Conservation (phyloP, 2,113 vertebrate genomes). For the Halichoerus grypus region DNA sequence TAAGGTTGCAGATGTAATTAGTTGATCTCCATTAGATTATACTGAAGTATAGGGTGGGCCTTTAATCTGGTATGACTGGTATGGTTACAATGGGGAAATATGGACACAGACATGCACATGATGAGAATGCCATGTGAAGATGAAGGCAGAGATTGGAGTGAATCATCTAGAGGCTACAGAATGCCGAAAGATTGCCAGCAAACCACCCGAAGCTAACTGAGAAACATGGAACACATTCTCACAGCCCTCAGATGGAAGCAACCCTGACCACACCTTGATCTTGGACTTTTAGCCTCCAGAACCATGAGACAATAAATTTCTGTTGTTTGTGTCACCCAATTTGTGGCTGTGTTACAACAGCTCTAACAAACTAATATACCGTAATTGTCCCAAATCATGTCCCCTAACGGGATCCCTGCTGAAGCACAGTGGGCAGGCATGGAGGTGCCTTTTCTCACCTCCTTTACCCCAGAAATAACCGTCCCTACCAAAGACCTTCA, state of each 20-base stretch:
- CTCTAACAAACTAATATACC: neutral
- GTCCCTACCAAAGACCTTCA: neutral
- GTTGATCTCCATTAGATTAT: neutral
- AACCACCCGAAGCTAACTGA: neutral
- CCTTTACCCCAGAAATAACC: neutral
- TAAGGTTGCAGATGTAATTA: neutral
- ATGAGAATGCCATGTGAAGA: neutral
- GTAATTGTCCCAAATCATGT: neutral
- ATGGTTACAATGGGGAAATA: neutral
- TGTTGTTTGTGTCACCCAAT: neutral
- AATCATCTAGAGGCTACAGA: neutral
- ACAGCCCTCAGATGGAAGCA: neutral
- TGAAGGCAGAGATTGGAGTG: neutral
- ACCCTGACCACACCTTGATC: neutral
- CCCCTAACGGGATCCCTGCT: neutral
- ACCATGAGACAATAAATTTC: neutral
- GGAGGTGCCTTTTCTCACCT: neutral
- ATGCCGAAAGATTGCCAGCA: neutral
- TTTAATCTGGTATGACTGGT: neutral
- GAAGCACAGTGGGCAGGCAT: neutral
- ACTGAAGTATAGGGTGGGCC: fast-evolving
- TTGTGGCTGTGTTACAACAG: neutral
- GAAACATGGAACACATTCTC: neutral
- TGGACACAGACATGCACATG: neutral
- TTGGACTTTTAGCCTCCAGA: neutral